Evolutionary conservation across 2,888 invertebrate genomes (phyloP), one percentile per base, ranked within the genome.

Genomic region (Ypsolopha sequella): DNA sequence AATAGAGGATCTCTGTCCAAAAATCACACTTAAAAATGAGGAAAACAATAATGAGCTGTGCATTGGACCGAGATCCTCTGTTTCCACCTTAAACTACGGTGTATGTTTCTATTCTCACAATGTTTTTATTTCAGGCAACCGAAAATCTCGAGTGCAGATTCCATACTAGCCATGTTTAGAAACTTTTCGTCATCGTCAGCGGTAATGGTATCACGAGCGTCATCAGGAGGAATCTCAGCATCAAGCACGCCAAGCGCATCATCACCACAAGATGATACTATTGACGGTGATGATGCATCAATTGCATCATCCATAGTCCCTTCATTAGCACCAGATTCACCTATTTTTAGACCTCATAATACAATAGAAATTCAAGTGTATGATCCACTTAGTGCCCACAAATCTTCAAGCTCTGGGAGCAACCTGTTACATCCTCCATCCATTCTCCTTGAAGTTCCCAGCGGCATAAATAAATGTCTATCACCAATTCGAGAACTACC

Each of bases 401-500:
- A 91, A 70, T 85, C 87, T 33, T 74, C 44, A 8, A 68, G 55
- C 52, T 66, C 85, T 48, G 88, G 89, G 52, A 88, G 89, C 64
- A 92, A 90, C 68, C 79, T 91, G 48, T 82, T 92, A 41, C 92
- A 93, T 70, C 92, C 92, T 52, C 92, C 93, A 39, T 91, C 92
- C 41, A 93, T 94, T 60, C 88, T 93, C 36, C 87, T 94, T 51
- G 94, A 94, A 87, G 92, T 93, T 60, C 93, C 94, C 41, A 90
- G 89, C 70, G 82, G 88, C 65, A 91, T 91, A 63, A 92, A 91
- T 68, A 92, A 92, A 77, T 94, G 93, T 81, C 88, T 94, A 58
- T 93, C 93, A 50, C 94, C 94, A 0, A 94, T 94, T 58, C 86
- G 92, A 58, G 93, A 93, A 74, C 87, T 93, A 60, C 93, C 93